Conservation (phyloP, 2,797 vertebrate genomes). For the Cossypha caffra region DNA sequence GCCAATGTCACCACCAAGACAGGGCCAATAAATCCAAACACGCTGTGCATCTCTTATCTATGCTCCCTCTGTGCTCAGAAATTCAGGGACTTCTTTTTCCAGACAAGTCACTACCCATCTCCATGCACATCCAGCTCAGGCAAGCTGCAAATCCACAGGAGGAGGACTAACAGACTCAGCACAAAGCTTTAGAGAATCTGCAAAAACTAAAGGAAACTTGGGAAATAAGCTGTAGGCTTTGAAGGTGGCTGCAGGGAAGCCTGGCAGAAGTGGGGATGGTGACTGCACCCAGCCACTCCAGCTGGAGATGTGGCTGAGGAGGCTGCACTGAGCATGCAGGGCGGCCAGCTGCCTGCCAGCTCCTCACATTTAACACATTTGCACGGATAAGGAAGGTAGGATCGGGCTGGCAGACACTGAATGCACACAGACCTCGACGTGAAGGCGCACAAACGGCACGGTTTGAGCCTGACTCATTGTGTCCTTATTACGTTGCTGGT, state of each 20-base stretch:
- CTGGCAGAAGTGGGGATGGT: not conserved
- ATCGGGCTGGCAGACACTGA: not conserved
- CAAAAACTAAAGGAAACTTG: not conserved
- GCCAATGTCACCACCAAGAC: not conserved
- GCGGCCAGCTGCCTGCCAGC: not conserved
- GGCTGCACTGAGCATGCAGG: fast-evolving
- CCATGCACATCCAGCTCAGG: not conserved
- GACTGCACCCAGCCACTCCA: not conserved
- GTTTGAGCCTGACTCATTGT: constrained; percentile 30
- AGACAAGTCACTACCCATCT: not conserved
- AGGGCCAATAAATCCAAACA: not conserved
- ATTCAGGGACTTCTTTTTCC: not conserved
- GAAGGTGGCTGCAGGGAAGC: not conserved
- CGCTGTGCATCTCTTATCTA: not conserved
- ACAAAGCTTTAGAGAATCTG: not conserved
- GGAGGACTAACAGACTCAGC: not conserved
- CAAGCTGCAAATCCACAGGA: not conserved
- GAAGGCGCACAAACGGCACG: not conserved
- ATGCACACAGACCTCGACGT: not conserved
- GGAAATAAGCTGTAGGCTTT: not conserved
- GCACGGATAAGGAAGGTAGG: not conserved
- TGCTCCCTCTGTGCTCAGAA: not conserved
- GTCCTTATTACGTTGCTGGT: not conserved
- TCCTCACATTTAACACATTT: not conserved
- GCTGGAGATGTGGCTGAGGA: not conserved